Percentiles rank a stretch among this genome's conserved stretches.
phyloP scores from a whole-genome alignment of 2,113 vertebrate species.

The Naja naja region DNA sequence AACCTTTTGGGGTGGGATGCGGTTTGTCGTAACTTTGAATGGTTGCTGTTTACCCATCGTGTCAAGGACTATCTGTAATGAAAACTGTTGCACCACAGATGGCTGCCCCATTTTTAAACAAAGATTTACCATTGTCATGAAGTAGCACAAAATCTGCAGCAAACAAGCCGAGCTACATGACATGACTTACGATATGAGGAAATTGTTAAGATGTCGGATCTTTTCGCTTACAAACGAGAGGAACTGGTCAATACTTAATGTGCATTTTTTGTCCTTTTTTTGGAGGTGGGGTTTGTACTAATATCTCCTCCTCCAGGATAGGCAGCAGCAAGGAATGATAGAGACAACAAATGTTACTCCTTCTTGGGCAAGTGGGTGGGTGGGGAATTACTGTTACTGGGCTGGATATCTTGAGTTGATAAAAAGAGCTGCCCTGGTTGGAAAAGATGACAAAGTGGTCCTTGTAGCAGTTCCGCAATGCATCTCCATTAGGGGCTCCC shows the following conservation, averaged over 20 bases:
- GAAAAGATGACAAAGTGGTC: neutral
- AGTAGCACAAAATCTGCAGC: neutral
- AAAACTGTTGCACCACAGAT: neutral
- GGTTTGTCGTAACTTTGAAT: neutral
- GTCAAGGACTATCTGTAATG: neutral
- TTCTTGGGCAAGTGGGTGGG: no score
- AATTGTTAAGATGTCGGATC: neutral
- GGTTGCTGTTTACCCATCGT: neutral
- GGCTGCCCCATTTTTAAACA: neutral
- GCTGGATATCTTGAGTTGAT: neutral
- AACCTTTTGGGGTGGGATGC: neutral
- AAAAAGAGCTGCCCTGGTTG: neutral
- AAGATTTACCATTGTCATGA: neutral
- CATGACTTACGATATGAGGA: neutral
- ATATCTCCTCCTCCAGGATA: neutral
- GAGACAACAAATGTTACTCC: neutral
- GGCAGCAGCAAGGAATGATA: neutral
- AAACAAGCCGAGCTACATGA: neutral
- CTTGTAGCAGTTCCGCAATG: neutral
- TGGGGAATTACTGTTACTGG: neutral
- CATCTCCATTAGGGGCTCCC: conserved; percentile 28
- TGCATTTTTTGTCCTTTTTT: neutral
- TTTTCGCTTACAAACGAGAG: neutral
- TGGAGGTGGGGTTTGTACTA: neutral
- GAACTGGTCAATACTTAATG: neutral